phyloP scores from a whole-genome alignment of 2,113 vertebrate genomes.

The Capricornis sumatraensis region DNA sequence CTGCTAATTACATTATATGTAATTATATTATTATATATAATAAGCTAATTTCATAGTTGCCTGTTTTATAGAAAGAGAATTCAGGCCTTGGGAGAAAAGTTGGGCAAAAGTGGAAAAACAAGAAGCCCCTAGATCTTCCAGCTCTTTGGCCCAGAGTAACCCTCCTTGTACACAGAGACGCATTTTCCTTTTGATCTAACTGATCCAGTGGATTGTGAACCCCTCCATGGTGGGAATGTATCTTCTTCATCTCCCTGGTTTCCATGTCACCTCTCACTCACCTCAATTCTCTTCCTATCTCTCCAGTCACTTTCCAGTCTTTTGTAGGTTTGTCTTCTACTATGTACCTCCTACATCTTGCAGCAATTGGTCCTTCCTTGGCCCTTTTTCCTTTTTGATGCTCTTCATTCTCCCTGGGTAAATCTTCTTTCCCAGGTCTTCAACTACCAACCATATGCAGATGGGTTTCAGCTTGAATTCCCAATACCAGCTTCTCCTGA shows the following conservation, averaged over 20 bases:
- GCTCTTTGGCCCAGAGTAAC: not conserved
- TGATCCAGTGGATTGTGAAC: not conserved
- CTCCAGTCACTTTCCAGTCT: not conserved
- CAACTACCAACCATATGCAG: not conserved
- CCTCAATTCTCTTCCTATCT: not conserved
- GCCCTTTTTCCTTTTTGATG: not conserved
- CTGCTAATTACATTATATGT: conserved; percentile 28
- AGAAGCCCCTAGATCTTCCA: not conserved
- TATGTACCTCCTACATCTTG: not conserved
- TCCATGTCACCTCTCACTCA: not conserved
- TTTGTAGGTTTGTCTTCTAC: not conserved
- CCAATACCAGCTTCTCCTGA: not conserved
- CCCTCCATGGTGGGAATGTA: rapidly evolving
- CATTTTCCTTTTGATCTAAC: not conserved
- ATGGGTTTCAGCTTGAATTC: not conserved
- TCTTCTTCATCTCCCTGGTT: not conserved
- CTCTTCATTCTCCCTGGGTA: not conserved
- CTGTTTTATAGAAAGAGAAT: conserved; percentile 37
- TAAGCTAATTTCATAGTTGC: conserved; percentile 37
- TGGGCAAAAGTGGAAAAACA: conserved; percentile 43
- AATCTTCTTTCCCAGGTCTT: not conserved
- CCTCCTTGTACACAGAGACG: not conserved
- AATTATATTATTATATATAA: conserved; percentile 61
- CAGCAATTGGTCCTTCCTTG: not conserved
- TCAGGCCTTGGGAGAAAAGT: conserved; percentile 14